Evolutionary conservation across 2,113 vertebrate species (phyloP).

Genomic region (western clawed frog (Xenopus tropicalis)): UCB_Xtro_10.0 CM004449.2:27215001-27215500

Average conservation of each 20-base stretch:
- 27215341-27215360: background rate
- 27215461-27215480: background rate
- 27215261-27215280: constrained; percentile 36
- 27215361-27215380: background rate
- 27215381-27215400: background rate
- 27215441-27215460: background rate
- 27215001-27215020: background rate
- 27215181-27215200: constrained; percentile 9
- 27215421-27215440: background rate
- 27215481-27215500: background rate
- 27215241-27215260: constrained; percentile 43
- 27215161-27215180: background rate
- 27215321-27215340: background rate
- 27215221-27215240: constrained; percentile 37
- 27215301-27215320: constrained; percentile 32
- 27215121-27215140: constrained; percentile 13
- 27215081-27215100: constrained; percentile 12
- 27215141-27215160: constrained; percentile 4
- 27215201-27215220: constrained; percentile 35
- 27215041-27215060: constrained; percentile 33
- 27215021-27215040: constrained; percentile 25
- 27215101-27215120: constrained; percentile 29
- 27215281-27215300: constrained; percentile 31
- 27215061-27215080: background rate
- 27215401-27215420: constrained; percentile 14